Base-by-base conservation (phyloP, 2,797 vertebrate species). In the Sebastes vulpes region DNA sequence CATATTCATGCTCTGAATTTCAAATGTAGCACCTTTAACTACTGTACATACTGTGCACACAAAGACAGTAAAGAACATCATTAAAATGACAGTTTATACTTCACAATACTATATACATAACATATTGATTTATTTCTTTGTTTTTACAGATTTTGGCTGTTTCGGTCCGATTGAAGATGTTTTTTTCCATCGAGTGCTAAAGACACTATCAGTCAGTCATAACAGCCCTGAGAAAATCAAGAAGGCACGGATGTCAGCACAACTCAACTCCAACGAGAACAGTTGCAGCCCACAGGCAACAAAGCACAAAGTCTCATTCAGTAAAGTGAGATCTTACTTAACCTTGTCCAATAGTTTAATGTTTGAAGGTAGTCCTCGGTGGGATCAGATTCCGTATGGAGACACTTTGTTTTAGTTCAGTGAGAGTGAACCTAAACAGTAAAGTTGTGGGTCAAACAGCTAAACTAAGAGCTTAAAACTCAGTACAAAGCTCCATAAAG, bases 191-290 rank as follows among this genome's bases (percentile, higher is more conserved):
- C 0, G 6, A 21, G 6, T n/a, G 9, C 20, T 31, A 8, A 46
- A 5, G 28, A 59, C 23, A 25, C 14, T 11, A 50, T 16, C 54
- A 26, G 23, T 42, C 58, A 53, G 21, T 59, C 11, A 46, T 4
- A 70, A 31, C 68, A 52, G 60, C 29, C 6, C 52, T 54, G 54
- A 65, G 25, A n/a, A 64, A 23, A 69, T 76, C 50, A 52, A 54
- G 23, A 65, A 16, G 12, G 10, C 29, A 20, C 4, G 4, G 52
- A 58, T 57, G 35, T 28, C 20, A 1, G 1, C 21, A 68, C 12
- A 68, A 31, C 3, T 35, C 20, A 57, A 28, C 25, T 60, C 31
- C 6, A 9, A 14, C 28, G n/a, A 25, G 14, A 53, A 46, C 50
- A 35, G 28, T 38, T 75, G 10, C 14, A 59, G 28, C 20, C 64